A percentile compares a stretch with the other conserved stretches of the same genome.
Evolutionary conservation across 2,797 vertebrate genomes (phyloP).

Genomic region (Manis javanica): DNA sequence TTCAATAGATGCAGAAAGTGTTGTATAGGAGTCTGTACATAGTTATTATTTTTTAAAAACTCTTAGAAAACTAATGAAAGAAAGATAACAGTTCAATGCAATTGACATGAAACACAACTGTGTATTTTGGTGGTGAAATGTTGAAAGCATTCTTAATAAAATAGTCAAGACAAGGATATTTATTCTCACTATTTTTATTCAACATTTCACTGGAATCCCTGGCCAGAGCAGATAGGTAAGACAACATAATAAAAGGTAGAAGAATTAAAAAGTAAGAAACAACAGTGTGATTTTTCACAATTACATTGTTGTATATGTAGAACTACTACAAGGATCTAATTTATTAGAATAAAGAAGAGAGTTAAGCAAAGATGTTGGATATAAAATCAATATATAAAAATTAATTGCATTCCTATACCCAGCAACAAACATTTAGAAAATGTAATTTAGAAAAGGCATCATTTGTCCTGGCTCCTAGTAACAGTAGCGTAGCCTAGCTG

Average conservation of each 20-base stretch:
- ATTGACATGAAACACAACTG: background rate
- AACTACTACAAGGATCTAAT: background rate
- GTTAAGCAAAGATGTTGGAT: background rate
- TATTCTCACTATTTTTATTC: background rate
- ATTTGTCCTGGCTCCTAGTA: background rate
- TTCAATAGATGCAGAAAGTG: background rate
- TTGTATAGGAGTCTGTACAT: background rate
- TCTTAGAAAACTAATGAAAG: background rate
- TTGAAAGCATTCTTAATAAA: background rate
- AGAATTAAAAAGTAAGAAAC: background rate
- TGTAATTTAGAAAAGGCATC: background rate
- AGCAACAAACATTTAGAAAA: constrained; percentile 14
- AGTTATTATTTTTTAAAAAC: background rate
- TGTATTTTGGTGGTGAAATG: background rate
- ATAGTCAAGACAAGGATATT: background rate
- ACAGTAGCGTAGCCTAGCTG: background rate
- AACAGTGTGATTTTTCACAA: background rate
- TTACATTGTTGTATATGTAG: background rate
- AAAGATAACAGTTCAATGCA: background rate
- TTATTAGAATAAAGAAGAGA: constrained; percentile 46
- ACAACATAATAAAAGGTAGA: background rate
- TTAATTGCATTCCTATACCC: background rate
- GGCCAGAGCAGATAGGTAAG: background rate
- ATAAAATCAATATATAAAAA: constrained; percentile 24
- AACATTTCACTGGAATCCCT: background rate